phyloP scores from a whole-genome alignment of 2,113 vertebrate genomes.

The Pygoscelis adeliae region DNA sequence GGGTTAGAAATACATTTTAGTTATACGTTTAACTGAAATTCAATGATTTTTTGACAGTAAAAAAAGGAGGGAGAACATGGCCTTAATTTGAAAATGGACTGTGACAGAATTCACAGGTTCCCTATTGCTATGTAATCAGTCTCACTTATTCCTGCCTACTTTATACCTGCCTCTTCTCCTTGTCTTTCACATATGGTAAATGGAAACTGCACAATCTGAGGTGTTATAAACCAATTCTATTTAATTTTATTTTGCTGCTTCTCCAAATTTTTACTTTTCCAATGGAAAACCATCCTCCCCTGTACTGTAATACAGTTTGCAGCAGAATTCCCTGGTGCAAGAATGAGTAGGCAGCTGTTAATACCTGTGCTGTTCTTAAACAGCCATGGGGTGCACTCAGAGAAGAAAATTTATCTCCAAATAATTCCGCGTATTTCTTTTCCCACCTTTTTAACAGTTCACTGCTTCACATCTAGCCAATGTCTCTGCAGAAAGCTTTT shows the following conservation, averaged over 20 bases:
- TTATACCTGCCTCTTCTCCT: not conserved
- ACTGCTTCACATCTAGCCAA: not conserved
- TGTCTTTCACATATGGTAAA: not conserved
- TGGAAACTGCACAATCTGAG: not conserved
- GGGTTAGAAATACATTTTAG: not conserved
- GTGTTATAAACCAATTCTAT: not conserved
- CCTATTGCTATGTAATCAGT: not conserved
- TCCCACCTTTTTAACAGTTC: slow-evolving; percentile 3
- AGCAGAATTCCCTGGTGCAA: not conserved
- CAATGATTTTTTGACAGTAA: not conserved
- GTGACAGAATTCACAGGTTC: not conserved
- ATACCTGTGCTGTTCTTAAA: not conserved
- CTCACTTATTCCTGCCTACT: not conserved
- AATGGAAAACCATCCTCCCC: not conserved
- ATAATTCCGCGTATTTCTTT: slow-evolving; percentile 13
- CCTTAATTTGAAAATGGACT: not conserved
- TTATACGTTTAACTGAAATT: not conserved
- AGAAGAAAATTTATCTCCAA: not conserved
- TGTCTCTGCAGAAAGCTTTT: slow-evolving; percentile 24
- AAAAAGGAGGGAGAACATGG: not conserved
- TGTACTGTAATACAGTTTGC: not conserved
- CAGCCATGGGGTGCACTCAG: not conserved
- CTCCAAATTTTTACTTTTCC: not conserved
- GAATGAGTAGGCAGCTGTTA: not conserved
- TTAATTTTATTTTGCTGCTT: not conserved